Conservation (phyloP, 2,113 vertebrate genomes). For the Aix galericulata region DNA sequence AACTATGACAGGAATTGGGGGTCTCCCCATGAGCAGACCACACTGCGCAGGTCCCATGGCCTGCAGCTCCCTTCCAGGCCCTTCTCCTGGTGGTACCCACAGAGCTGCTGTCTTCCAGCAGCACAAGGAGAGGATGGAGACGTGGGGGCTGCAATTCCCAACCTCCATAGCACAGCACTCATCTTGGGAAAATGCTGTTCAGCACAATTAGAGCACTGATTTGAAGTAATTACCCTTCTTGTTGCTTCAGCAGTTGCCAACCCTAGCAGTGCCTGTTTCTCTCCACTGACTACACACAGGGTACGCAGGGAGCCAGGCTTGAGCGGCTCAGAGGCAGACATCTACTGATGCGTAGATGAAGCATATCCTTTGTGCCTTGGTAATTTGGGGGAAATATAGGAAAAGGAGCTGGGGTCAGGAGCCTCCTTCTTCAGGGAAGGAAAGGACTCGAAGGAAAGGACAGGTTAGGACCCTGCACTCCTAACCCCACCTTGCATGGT, state of each 20-base stretch:
- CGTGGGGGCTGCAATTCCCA: background rate
- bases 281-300: background rate
- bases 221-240: background rate
- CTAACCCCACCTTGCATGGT: background rate
- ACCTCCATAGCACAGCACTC: background rate
- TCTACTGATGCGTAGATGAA: fast-evolving
- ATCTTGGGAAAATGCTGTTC: background rate
- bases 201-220: background rate
- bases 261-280: background rate
- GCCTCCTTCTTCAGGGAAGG: background rate
- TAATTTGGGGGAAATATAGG: background rate
- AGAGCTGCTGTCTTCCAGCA: background rate
- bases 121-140: background rate
- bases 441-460: background rate
- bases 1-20: background rate
- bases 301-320: background rate
- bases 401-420: background rate
- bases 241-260: background rate
- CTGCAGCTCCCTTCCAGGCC: background rate
- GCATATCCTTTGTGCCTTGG: background rate
- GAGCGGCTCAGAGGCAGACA: background rate
- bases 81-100: background rate
- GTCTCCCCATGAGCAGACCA: background rate
- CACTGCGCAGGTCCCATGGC: background rate
- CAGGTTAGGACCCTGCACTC: background rate